Conservation (phyloP, 2,113 vertebrate species). For the cattle (Bos taurus) region ARS-UCD2.0 NC_037339.1:30434501-30435000, state of each 20-base stretch:
- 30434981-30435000: conserved; percentile 17
- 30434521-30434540: no score
- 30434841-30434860: not conserved
- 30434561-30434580: not conserved
- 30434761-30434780: not conserved
- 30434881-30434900: not conserved
- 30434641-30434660: not conserved
- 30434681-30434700: not conserved
- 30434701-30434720: not conserved
- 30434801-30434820: not conserved
- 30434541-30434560: not conserved
- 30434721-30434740: not conserved
- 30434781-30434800: not conserved
- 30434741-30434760: not conserved
- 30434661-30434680: not conserved
- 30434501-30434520: not conserved
- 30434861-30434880: not conserved
- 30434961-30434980: not conserved
- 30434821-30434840: not conserved
- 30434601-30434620: not conserved
- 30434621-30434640: not conserved
- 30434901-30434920: not conserved
- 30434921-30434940: not conserved
- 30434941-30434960: not conserved
- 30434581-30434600: not conserved